Evolutionary conservation across 2,797 vertebrate genomes (phyloP).

Genomic region (Microchirus variegatus): DNA sequence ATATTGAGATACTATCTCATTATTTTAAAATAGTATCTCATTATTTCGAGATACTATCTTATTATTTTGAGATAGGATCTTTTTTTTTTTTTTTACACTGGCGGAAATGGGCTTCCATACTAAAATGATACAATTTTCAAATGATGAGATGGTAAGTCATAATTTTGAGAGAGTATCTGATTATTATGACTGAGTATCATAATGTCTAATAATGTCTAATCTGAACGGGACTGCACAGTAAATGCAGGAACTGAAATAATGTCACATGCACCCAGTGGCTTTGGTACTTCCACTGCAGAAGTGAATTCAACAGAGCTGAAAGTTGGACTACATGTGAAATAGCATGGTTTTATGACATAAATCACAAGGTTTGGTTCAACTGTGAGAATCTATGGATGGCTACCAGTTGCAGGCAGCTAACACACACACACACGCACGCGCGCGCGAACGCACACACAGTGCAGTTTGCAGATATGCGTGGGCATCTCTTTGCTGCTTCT

Average conservation of each 20-base stretch:
- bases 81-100: no score
- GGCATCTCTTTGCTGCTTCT: conserved; percentile 1
- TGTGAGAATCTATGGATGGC: conserved; percentile 15
- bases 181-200: no score
- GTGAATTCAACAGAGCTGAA: background rate
- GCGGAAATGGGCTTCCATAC: no score
- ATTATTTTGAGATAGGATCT: no score
- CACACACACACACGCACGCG: conserved; percentile 18
- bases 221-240: background rate
- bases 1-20: no score
- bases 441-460: no score
- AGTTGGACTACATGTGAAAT: conserved; percentile 13
- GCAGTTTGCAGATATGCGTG: background rate
- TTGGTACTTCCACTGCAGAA: background rate
- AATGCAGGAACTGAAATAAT: background rate
- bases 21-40: no score
- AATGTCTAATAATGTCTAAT: no score
- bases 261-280: background rate
- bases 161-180: no score
- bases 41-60: no score
- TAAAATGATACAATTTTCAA: no score
- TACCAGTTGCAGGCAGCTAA: conserved; percentile 7
- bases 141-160: no score
- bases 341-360: conserved; percentile 44
- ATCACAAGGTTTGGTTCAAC: conserved; percentile 63